Conservation (phyloP, 2,797 vertebrate species). For the Phrynocephalus vlangalii region DNA sequence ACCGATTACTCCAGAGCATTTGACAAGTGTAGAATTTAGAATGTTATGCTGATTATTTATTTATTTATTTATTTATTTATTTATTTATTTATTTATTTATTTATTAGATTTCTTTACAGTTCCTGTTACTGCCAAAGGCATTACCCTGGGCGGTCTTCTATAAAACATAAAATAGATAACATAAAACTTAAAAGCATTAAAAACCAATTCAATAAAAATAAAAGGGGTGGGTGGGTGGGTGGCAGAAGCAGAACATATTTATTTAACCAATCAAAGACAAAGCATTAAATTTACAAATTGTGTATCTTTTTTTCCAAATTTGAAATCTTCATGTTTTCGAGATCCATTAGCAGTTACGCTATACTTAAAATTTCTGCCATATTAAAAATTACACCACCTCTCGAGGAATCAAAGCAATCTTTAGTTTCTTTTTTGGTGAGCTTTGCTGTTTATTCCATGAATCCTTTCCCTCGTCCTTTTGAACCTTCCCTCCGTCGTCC, state of each 20-base stretch:
- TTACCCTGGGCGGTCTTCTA: too few species aligned
- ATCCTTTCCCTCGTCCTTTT: constrained; percentile 4
- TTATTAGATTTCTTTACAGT: too few species aligned
- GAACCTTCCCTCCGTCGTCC: constrained; percentile 23
- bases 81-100: too few species aligned
- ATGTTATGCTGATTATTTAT: too few species aligned
- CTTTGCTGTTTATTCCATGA: constrained; percentile 35
- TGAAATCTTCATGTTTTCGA: background rate
- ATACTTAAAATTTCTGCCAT: constrained; percentile 30
- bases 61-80: too few species aligned
- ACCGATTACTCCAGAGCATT: too few species aligned
- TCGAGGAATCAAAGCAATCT: constrained; percentile 50
- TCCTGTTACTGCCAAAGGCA: too few species aligned
- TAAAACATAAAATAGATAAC: too few species aligned
- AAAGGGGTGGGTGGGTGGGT: too few species aligned
- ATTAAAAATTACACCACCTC: constrained; percentile 44
- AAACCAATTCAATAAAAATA: too few species aligned
- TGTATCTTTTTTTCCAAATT: background rate
- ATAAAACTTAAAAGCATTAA: too few species aligned
- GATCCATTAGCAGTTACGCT: constrained; percentile 3
- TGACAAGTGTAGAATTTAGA: too few species aligned
- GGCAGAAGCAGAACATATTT: background rate
- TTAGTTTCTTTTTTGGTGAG: constrained; percentile 49
- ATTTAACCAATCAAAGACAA: background rate
- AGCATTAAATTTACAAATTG: background rate